Percentiles rank a stretch among this genome's conserved stretches.
These are phyloP conservation scores for Dendronephthya gigantea DNA, from an alignment of 64 coral and sea anemone genomes.

Conservation along the genomic window DNA sequence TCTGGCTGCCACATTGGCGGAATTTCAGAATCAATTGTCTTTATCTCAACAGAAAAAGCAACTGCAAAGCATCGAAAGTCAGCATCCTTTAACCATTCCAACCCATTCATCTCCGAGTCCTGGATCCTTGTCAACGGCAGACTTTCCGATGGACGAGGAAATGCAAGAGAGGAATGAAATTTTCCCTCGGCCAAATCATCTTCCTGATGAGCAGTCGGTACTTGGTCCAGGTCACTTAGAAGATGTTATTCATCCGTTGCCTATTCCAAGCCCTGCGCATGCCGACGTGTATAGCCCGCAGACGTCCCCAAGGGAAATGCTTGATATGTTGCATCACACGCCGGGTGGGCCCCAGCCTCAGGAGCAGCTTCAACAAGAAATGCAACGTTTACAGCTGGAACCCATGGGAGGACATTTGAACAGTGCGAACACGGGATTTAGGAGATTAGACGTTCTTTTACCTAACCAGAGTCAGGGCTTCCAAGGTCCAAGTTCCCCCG, in stretches of 20 bases:
- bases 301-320: conserved; percentile 20
- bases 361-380: conserved; percentile 72
- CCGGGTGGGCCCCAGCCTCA: conserved; percentile 19
- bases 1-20: conserved; percentile 53
- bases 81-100: neutral
- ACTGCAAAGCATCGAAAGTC: conserved; percentile 17
- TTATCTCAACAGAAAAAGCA: conserved; percentile 25
- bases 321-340: neutral
- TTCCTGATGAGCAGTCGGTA: neutral
- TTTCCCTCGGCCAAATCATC: neutral
- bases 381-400: conserved; percentile 86
- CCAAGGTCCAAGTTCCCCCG: neutral
- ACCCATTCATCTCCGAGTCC: neutral
- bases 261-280: neutral
- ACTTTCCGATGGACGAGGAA: conserved; percentile 5
- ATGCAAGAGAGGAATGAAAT: conserved; percentile 17
- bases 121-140: neutral
- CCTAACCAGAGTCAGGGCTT: neutral
- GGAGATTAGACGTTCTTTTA: neutral
- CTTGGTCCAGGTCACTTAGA: neutral
- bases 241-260: neutral
- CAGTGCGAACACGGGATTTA: neutral
- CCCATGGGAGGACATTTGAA: neutral
- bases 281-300: neutral
- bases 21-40: conserved; percentile 58